A percentile compares a stretch with the other conserved stretches of the same genome.
Evolutionary conservation across 2,113 vertebrate genomes (phyloP).

Genomic region (Myiozetetes cayanensis): DNA sequence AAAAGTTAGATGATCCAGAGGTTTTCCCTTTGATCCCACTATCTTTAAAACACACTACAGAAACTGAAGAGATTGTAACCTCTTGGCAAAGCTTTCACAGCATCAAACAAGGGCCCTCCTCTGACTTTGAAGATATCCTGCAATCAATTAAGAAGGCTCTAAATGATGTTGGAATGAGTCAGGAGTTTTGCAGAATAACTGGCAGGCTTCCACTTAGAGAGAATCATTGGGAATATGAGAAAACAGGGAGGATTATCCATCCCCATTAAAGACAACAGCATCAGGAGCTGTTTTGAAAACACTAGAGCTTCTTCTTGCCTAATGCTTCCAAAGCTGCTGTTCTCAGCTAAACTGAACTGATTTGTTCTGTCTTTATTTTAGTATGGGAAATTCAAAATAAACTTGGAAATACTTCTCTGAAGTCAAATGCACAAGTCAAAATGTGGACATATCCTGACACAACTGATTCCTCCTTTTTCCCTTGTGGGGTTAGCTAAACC

Average conservation of each 20-base stretch:
- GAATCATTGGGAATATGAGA: background rate
- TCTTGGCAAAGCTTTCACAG: conserved; percentile 26
- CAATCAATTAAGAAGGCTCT: conserved; percentile 32
- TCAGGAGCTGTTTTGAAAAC: conserved; percentile 48
- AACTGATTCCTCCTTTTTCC: background rate
- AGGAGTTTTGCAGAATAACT: conserved; percentile 50
- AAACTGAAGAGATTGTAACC: background rate
- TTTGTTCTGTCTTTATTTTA: conserved; percentile 16
- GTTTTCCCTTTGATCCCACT: background rate
- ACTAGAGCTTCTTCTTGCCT: background rate
- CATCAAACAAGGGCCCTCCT: background rate
- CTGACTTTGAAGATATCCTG: conserved; percentile 38
- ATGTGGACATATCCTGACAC: background rate
- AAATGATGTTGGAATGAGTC: conserved; percentile 23
- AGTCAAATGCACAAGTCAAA: background rate
- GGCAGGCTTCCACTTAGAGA: conserved; percentile 18
- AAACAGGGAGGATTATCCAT: conserved; percentile 19
- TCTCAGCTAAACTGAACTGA: conserved; percentile 43
- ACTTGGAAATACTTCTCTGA: conserved; percentile 9
- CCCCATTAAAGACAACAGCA: conserved; percentile 27
- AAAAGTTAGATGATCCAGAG: background rate
- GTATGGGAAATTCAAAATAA: conserved; percentile 10
- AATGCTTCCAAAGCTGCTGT: conserved; percentile 34
- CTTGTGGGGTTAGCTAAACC: background rate
- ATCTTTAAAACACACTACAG: background rate